Evolutionary conservation across 37 sponge, comb jelly and placozoan species (phyloP).

Genomic region (Mnemiopsis leidyi): DNA sequence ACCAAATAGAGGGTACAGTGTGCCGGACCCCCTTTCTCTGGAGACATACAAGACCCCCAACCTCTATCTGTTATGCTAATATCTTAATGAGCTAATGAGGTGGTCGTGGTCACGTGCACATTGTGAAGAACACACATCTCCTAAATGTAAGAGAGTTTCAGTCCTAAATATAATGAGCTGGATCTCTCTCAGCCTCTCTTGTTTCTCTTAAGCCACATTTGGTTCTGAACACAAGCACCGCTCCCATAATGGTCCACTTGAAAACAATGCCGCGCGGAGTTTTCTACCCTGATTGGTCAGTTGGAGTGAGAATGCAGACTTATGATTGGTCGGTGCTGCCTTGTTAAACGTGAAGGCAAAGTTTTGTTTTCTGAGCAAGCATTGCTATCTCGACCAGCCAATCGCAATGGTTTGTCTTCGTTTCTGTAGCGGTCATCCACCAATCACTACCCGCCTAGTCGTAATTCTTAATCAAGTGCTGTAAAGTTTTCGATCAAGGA

Average conservation of each 20-base stretch:
- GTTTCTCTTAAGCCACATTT: background rate
- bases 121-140: background rate
- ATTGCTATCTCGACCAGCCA: background rate
- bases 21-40: no score
- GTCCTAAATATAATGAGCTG: background rate
- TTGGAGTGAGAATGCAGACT: background rate
- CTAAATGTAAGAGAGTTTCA: no score
- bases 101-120: no score
- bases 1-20: no score
- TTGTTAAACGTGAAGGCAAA: background rate
- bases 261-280: background rate
- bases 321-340: background rate
- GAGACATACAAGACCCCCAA: no score
- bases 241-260: background rate
- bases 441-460: background rate
- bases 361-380: background rate
- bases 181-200: background rate
- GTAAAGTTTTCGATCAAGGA: conserved; percentile 51
- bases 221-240: background rate
- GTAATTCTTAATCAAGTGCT: conserved; percentile 31
- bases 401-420: background rate
- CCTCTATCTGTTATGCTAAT: background rate
- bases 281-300: background rate
- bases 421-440: background rate
- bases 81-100: background rate